Evolutionary conservation across 1,140 invertebrate genomes (phyloP).

Genomic region (Dinoponera quadriceps): DNA sequence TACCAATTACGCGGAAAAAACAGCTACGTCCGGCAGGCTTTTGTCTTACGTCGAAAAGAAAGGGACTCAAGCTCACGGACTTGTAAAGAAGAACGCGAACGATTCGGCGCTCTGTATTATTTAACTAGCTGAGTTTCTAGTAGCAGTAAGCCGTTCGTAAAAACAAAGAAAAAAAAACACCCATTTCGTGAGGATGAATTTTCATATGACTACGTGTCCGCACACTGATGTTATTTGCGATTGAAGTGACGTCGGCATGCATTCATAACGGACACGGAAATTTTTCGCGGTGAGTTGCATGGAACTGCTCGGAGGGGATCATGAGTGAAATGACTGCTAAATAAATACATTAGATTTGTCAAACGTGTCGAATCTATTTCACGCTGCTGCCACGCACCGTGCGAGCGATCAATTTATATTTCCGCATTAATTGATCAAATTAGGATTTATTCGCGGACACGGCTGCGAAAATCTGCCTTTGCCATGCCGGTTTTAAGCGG

Average conservation of each 20-base stretch:
- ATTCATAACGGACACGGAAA: background rate
- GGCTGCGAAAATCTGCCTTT: conserved; percentile 44
- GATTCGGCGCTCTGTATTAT: no score
- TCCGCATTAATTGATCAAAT: conserved; percentile 66
- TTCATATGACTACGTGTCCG: background rate
- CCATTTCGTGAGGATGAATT: background rate
- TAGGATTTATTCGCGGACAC: conserved; percentile 65
- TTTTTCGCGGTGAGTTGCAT: background rate
- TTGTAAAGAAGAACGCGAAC: no score
- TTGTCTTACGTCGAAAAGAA: no score
- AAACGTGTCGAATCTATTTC: background rate
- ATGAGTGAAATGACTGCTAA: background rate
- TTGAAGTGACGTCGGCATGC: background rate
- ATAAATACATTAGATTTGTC: background rate
- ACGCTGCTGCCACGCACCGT: conserved; percentile 15
- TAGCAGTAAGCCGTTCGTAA: background rate
- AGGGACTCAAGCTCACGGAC: no score
- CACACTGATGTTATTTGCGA: background rate
- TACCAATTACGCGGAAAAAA: no score
- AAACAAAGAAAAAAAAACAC: background rate
- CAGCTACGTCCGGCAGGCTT: no score
- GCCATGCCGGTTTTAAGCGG: conserved; percentile 70
- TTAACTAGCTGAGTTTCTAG: no score
- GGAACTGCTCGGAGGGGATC: background rate
- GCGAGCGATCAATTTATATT: conserved; percentile 65